These are phyloP conservation scores for Orthosia incerta DNA, from an alignment of 2,888 invertebrate genomes.

Conservation along the genomic window DNA sequence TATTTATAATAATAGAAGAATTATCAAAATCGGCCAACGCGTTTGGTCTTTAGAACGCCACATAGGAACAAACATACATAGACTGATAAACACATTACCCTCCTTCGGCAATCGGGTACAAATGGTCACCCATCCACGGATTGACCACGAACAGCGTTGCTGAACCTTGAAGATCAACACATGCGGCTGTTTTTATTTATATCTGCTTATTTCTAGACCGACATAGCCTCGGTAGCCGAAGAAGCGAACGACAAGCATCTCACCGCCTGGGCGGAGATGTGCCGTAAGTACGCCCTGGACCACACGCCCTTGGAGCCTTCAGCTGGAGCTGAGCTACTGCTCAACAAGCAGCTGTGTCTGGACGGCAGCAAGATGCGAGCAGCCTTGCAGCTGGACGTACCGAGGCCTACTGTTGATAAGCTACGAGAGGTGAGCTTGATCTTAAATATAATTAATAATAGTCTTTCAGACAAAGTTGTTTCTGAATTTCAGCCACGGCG, in stretches of 20 bases:
- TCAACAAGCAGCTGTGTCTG: conserved; percentile 95
- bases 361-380: conserved; percentile 92
- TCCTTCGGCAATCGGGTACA: too few relatives aligned
- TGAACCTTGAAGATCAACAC: too few relatives aligned
- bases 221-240: conserved; percentile 95
- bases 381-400: conserved; percentile 91
- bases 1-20: too few relatives aligned
- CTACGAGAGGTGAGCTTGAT: conserved; percentile 78
- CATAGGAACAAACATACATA: too few relatives aligned
- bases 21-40: too few relatives aligned
- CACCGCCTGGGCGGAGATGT: conserved; percentile 97
- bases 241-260: conserved; percentile 98
- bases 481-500: neutral
- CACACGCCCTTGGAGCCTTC: conserved; percentile 97
- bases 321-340: conserved; percentile 95
- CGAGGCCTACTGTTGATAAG: conserved; percentile 91
- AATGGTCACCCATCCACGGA: too few relatives aligned
- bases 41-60: too few relatives aligned
- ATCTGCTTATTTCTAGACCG: conserved; percentile 88
- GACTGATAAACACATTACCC: too few relatives aligned
- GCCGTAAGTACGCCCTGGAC: conserved; percentile 93
- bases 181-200: too few relatives aligned
- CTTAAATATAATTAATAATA: neutral
- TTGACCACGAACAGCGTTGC: too few relatives aligned
- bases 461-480: too few relatives aligned